phyloP scores from a whole-genome alignment of 1,140 invertebrate genomes.

The Philotrypesis tridentata region DNA sequence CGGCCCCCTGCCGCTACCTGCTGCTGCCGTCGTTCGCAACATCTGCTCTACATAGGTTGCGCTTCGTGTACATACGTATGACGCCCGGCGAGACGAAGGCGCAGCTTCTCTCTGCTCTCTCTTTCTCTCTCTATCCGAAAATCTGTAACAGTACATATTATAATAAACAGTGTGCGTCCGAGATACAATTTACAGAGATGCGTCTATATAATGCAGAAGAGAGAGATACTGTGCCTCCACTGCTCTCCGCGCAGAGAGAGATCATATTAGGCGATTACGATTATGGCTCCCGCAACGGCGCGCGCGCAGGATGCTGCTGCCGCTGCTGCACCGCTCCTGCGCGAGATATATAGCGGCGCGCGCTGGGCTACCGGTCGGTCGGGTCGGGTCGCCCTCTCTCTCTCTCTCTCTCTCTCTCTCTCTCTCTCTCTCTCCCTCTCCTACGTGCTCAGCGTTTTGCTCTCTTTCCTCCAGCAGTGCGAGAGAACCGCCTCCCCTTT shows the following conservation, averaged over 20 bases:
- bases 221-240: neutral
- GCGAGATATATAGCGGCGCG: conserved; percentile 65
- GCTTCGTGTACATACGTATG: neutral
- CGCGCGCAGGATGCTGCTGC: conserved; percentile 54
- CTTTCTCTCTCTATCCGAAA: too few species aligned
- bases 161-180: too few species aligned
- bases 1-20: conserved; percentile 57
- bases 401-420: conserved; percentile 50
- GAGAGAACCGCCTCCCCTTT: neutral
- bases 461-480: conserved; percentile 57
- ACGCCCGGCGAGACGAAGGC: too few species aligned
- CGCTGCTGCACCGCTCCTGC: conserved; percentile 47
- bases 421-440: conserved; percentile 54
- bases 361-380: conserved; percentile 68
- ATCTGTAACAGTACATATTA: too few species aligned
- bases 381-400: conserved; percentile 68
- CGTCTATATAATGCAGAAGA: neutral
- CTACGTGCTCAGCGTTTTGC: conserved; percentile 53
- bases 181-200: too few species aligned
- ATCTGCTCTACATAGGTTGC: conserved; percentile 67
- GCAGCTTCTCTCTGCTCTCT: too few species aligned
- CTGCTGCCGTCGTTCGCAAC: conserved; percentile 46
- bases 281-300: neutral
- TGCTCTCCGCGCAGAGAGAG: neutral
- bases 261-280: conserved; percentile 39